phyloP scores from a whole-genome alignment of 2,113 vertebrate species.

The Apteryx owenii region DNA sequence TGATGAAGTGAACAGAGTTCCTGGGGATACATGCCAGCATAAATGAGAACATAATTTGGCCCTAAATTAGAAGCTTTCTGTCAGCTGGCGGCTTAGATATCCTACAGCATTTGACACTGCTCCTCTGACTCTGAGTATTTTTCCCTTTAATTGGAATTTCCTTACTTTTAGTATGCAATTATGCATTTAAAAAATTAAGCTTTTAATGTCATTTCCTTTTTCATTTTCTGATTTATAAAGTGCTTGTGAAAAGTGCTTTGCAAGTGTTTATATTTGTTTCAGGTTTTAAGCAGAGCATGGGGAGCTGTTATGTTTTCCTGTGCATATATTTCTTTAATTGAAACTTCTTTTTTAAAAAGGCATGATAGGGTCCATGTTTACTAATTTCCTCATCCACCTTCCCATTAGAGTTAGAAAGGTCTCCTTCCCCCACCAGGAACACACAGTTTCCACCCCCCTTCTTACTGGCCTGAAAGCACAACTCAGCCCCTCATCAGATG shows the following conservation, averaged over 20 bases:
- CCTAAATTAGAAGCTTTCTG: constrained; percentile 42
- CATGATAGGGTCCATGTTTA: not conserved
- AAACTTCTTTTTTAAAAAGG: not conserved
- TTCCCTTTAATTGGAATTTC: not conserved
- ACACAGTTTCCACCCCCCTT: not conserved
- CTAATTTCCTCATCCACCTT: not conserved
- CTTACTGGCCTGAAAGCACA: not conserved
- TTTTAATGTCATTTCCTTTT: not conserved
- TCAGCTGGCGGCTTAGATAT: not conserved
- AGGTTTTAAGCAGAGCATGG: not conserved
- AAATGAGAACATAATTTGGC: constrained; percentile 31
- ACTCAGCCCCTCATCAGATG: accelerated
- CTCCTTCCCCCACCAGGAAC: not conserved
- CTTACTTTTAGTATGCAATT: not conserved
- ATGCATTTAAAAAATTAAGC: not conserved
- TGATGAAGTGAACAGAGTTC: not conserved
- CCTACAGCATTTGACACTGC: not conserved
- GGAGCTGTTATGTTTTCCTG: not conserved
- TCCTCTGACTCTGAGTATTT: not conserved
- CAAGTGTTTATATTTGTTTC: not conserved
- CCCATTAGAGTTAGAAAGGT: not conserved
- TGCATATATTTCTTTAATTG: not conserved
- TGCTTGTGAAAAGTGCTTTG: not conserved
- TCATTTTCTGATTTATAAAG: not conserved
- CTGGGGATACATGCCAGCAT: not conserved